Evolutionary conservation across 2,113 vertebrate species (phyloP), one percentile per base, ranked within the genome.

Genomic region (Cinclus cinclus): DNA sequence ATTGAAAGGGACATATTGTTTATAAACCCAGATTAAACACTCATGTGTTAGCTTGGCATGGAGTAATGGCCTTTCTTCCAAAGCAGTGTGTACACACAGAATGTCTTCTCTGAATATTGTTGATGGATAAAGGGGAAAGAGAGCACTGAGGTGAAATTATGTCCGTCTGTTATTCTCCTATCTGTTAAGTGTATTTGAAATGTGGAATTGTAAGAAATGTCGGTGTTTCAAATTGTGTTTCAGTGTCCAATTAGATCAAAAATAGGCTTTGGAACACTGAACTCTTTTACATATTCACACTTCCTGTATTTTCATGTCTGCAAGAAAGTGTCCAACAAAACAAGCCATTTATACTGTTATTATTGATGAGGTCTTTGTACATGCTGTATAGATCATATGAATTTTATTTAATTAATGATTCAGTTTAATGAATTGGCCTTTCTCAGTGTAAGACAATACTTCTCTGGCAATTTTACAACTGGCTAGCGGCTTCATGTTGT

Each of bases 21-120:
- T 83, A 24, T 60, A 69, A 67, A 1, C 10, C 60, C 20, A 69
- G 44, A 79, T 27, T 55, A 85, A 81, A 65, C 23, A 46, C 15
- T 15, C 1, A 2, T 68, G 37, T 33, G 12, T 53, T 33, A 76
- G 28, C 22, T 71, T 3, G 3, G 35, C 49, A 25, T 0, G 1
- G 27, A 44, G 15, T 33, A 55, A 58, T 70, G 52, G 7, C 22
- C 37, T 81, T 87, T 84, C 14, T 41, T 87, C 69, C 10, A 20
- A 52, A 59, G n/a, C 15, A n/a, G 6, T 5, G 4, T 37, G 24
- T 35, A 27, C 12, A 41, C 11, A n/a, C 8, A 33, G 58, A 89
- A 37, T 15, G 1, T 56, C 33, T 62, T 74, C 52, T 80, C 53
- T 80, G n/a, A 73, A 62, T 62, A 8, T 31, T 19, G 14, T 42